Percentiles rank a stretch among this genome's conserved stretches.
Conservation (phyloP, 2,888 invertebrate species). For the Heliconius sara region DNA sequence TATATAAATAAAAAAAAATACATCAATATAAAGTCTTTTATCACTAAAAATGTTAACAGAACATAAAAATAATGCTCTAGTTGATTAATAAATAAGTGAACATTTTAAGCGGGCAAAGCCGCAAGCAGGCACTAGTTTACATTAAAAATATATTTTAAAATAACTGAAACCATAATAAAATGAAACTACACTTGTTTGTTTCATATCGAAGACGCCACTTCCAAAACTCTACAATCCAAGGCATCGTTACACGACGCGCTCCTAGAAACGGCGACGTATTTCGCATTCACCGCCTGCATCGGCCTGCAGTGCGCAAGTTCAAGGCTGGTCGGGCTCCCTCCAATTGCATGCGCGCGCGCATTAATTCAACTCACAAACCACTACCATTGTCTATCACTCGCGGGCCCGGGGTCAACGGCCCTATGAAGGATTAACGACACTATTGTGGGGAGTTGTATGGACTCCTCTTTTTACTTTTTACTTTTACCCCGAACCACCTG, state of each 20-base stretch:
- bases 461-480: slow-evolving; percentile 55
- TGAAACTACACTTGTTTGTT: neutral
- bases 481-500: slow-evolving; percentile 64
- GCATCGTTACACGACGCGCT: slow-evolving; percentile 60
- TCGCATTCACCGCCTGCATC: slow-evolving; percentile 72
- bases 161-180: neutral
- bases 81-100: too few relatives aligned
- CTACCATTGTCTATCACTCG: slow-evolving; percentile 82
- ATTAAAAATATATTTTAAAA: too few relatives aligned
- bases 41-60: too few relatives aligned
- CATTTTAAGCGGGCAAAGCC: too few relatives aligned
- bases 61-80: too few relatives aligned
- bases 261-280: slow-evolving; percentile 76
- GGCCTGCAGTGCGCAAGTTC: slow-evolving; percentile 76
- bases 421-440: slow-evolving; percentile 81
- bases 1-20: too few relatives aligned
- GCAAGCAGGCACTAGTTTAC: too few relatives aligned
- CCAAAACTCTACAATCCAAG: slow-evolving; percentile 20
- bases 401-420: slow-evolving; percentile 70
- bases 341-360: slow-evolving; percentile 78
- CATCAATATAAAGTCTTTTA: too few relatives aligned
- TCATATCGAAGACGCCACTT: neutral
- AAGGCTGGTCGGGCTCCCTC: slow-evolving; percentile 79
- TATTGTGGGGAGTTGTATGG: slow-evolving; percentile 70
- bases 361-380: slow-evolving; percentile 80